phyloP scores from a whole-genome alignment of 2,113 vertebrate species.

The Pleuronectes platessa region DNA sequence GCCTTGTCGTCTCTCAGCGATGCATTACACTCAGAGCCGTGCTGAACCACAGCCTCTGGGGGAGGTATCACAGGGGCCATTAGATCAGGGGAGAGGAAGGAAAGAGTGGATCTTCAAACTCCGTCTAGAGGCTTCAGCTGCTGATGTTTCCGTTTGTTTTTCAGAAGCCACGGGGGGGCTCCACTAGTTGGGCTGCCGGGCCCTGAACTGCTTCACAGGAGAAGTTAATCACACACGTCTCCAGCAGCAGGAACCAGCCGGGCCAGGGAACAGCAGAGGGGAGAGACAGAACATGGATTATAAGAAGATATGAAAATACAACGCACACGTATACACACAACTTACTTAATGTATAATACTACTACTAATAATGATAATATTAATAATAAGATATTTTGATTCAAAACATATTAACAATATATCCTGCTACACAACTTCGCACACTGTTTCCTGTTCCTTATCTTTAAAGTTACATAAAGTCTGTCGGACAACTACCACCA shows the following conservation, averaged over 20 bases:
- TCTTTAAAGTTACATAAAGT: no score
- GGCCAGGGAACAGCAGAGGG: background rate
- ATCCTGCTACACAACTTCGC: no score
- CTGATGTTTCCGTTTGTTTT: conserved; percentile 53
- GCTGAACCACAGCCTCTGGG: conserved; percentile 33
- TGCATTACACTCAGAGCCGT: conserved; percentile 33
- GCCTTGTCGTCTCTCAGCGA: conserved; percentile 20
- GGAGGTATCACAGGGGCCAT: conserved; percentile 62
- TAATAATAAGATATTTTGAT: no score
- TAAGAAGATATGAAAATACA: no score
- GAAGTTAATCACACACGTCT: conserved; percentile 67
- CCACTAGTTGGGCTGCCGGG: conserved; percentile 52
- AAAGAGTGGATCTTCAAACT: conserved; percentile 43
- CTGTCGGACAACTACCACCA: no score
- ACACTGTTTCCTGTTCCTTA: no score
- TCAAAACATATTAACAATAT: no score
- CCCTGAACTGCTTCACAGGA: conserved; percentile 57
- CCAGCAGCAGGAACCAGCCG: conserved; percentile 34
- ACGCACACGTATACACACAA: no score
- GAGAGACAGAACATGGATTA: background rate
- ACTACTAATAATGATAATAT: no score
- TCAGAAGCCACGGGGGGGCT: conserved; percentile 52
- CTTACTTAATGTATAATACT: no score
- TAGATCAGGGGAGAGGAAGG: conserved; percentile 26
- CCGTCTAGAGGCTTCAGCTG: conserved; percentile 44